Conservation (phyloP, 2,888 invertebrate genomes). For the Geotrupes spiniger region DNA sequence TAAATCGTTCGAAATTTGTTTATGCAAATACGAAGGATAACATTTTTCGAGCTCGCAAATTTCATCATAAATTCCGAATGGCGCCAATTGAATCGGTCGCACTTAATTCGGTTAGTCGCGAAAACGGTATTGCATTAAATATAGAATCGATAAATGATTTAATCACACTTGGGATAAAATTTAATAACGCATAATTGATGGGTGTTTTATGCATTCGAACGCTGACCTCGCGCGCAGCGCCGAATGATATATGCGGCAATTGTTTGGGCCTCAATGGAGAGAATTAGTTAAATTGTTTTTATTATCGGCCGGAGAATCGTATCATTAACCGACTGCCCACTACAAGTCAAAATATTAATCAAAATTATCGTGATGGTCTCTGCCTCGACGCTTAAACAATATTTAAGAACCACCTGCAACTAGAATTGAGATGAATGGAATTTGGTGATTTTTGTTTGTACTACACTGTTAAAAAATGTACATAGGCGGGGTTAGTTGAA, state of each 20-base stretch:
- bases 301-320: slow-evolving; percentile 18
- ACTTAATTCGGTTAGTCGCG: too few relatives aligned
- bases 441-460: too few relatives aligned
- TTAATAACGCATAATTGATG: slow-evolving; percentile 6
- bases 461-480: too few relatives aligned
- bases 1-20: too few relatives aligned
- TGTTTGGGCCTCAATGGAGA: slow-evolving; percentile 18
- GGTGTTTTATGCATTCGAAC: neutral
- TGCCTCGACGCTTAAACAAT: neutral
- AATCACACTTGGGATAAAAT: slow-evolving; percentile 7
- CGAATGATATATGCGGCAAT: slow-evolving; percentile 19
- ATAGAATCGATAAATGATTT: slow-evolving; percentile 1
- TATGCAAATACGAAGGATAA: too few relatives aligned
- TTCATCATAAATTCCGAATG: too few relatives aligned
- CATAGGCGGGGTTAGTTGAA: too few relatives aligned
- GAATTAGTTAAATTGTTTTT: slow-evolving; percentile 23
- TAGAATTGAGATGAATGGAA: too few relatives aligned
- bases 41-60: too few relatives aligned
- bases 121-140: neutral
- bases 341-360: slow-evolving; percentile 20
- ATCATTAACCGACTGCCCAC: slow-evolving; percentile 18
- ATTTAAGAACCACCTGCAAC: too few relatives aligned
- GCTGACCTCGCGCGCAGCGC: slow-evolving; percentile 7
- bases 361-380: slow-evolving; percentile 8
- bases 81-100: too few relatives aligned